Evolutionary conservation across 2,888 invertebrate genomes (phyloP), one percentile per base, ranked within the genome.

Genomic region (Lycocerus yunnanus): DNA sequence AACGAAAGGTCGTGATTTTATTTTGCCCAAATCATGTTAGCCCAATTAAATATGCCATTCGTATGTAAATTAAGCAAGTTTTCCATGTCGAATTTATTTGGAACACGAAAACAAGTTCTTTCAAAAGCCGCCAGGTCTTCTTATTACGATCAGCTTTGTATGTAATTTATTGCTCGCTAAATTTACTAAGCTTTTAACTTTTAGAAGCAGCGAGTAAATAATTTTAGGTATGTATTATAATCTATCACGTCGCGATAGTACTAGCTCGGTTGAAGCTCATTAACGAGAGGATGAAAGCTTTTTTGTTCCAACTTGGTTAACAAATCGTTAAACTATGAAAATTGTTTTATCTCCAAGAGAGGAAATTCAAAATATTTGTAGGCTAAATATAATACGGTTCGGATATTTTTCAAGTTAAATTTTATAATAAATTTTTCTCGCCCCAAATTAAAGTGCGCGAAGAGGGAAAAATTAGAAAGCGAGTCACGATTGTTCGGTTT

Each of bases 381-480:
- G n/a, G n/a, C n/a, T 43, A n/a, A 11, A 13, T 5, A 43, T 8
- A 6, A 1, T 2, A n/a, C 6, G n/a, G n/a, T 43, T 6, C 1
- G n/a, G n/a, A 43, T n/a, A 43, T 21, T 21, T 4, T 21, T 21
- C 20, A 4, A 4, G 18, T 18, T 27, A 27, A 3, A 27, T 27
- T 13, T 27, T 27, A 27, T 27, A 27, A 27, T 27, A 27, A 27
- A 27, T 13, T 27, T n/a, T 43, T 43, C n/a, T 43, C 43, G 43
- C 43, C 43, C n/a, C 27, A 13, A 27, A 27, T 27, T 27, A 27
- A 27, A 27, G 13, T 27, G 13, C 27, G n/a, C 43, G 1, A 43
- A 43, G 43, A 43, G n/a, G 43, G 13, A 18, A 65, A 60, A 20
- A 65, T 58, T 43, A 70, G 70, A 74, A 74, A 63, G 74, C 58